These are phyloP conservation scores for Pocillopora meandrina DNA, from an alignment of 92 coral and sea anemone genomes.

Conservation along the genomic window DNA sequence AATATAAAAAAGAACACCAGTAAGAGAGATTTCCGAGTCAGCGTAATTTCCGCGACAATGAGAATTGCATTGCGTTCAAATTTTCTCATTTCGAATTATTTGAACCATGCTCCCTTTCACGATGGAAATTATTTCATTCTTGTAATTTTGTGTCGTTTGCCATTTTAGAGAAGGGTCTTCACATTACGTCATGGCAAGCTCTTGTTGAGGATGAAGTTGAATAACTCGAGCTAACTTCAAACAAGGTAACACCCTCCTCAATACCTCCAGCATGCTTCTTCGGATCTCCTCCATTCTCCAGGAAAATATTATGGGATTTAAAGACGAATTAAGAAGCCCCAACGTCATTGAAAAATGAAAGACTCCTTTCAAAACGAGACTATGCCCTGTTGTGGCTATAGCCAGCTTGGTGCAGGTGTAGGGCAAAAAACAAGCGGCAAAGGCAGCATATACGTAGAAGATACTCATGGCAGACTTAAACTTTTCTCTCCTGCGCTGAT, in stretches of 20 bases:
- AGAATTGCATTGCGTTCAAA: too few relatives aligned
- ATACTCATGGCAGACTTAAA: slow-evolving; percentile 8
- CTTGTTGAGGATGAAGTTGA: neutral
- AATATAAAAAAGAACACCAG: too few relatives aligned
- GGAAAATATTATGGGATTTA: slow-evolving; percentile 22
- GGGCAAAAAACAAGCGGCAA: slow-evolving; percentile 11
- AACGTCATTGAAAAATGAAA: slow-evolving; percentile 6
- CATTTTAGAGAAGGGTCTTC: neutral
- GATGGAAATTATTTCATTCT: neutral
- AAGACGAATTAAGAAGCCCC: slow-evolving; percentile 11
- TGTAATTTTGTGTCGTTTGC: neutral
- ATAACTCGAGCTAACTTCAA: neutral
- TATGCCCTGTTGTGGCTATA: neutral
- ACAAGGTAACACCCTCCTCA: neutral
- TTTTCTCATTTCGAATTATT: too few relatives aligned
- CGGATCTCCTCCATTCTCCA: slow-evolving; percentile 30
- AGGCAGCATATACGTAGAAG: slow-evolving; percentile 3
- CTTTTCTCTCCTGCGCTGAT: slow-evolving; percentile 5
- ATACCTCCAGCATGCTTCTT: neutral
- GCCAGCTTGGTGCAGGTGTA: neutral
- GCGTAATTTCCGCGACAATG: too few relatives aligned
- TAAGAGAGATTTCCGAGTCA: too few relatives aligned
- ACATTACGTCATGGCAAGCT: neutral
- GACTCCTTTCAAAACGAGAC: slow-evolving; percentile 1
- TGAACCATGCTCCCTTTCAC: too few relatives aligned